Evolutionary conservation across 2,113 vertebrate species (phyloP).

Genomic region (Suricata suricatta): DNA sequence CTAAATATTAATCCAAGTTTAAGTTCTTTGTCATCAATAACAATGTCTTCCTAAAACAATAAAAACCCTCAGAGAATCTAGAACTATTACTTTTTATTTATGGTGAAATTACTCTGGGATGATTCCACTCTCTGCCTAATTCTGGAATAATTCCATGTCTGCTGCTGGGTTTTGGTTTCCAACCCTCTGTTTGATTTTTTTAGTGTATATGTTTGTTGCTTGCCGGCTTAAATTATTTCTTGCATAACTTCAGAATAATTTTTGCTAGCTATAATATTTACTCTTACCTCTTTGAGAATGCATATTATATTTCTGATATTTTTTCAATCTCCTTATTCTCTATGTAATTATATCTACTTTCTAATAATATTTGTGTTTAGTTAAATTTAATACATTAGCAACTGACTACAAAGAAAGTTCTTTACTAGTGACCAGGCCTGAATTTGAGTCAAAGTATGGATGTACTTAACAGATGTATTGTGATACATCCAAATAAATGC

Average conservation of each 20-base stretch:
- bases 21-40: not conserved
- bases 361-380: not conserved
- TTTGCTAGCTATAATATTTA: not conserved
- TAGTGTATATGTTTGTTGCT: not conserved
- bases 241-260: not conserved
- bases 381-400: not conserved
- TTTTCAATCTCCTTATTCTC: not conserved
- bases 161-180: not conserved
- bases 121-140: not conserved
- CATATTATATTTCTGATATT: not conserved
- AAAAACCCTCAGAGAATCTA: not conserved
- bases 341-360: not conserved
- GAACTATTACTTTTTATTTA: not conserved
- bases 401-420: not conserved
- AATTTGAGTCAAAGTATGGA: not conserved
- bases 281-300: not conserved
- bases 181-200: not conserved
- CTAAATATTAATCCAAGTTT: not conserved
- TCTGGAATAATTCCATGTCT: not conserved
- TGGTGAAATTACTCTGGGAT: not conserved
- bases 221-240: not conserved
- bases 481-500: not conserved
- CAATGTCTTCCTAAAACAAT: not conserved
- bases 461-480: not conserved
- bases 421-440: not conserved